Percentiles rank a stretch among this genome's conserved stretches.
Evolutionary conservation across 2,113 vertebrate species (phyloP).

Genomic region (Aegypius monachus): DNA sequence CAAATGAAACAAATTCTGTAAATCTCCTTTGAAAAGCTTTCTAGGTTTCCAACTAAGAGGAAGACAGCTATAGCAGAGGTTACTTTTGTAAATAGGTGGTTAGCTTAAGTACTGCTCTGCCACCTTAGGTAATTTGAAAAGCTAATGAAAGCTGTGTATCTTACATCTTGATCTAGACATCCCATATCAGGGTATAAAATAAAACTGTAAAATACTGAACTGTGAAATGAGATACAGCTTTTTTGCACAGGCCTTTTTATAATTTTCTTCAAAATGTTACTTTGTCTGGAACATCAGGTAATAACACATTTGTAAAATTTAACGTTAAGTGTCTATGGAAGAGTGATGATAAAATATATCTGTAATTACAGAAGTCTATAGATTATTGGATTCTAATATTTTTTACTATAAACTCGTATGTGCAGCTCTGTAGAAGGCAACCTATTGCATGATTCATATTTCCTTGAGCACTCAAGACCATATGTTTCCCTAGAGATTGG

Average conservation of each 20-base stretch:
- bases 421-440: constrained; percentile 38
- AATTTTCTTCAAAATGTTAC: background rate
- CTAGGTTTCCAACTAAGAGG: background rate
- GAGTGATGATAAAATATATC: constrained; percentile 26
- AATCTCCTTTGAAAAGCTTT: background rate
- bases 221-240: background rate
- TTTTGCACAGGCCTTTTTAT: background rate
- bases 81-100: background rate
- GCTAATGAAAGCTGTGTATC: background rate
- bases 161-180: background rate
- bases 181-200: background rate
- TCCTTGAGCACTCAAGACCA: constrained; percentile 53
- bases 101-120: background rate
- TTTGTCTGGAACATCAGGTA: background rate
- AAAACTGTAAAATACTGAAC: background rate
- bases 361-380: constrained; percentile 13
- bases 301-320: background rate
- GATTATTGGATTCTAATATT: constrained; percentile 12
- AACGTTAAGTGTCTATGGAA: background rate
- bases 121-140: background rate
- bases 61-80: background rate
- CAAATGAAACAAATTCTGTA: background rate
- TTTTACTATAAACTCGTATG: constrained; percentile 51
- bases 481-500: constrained; percentile 31
- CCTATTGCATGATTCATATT: constrained; percentile 61